Evolutionary conservation across 2,797 vertebrate genomes (phyloP).

Genomic region (Schizothorax lantsangensis): DNA sequence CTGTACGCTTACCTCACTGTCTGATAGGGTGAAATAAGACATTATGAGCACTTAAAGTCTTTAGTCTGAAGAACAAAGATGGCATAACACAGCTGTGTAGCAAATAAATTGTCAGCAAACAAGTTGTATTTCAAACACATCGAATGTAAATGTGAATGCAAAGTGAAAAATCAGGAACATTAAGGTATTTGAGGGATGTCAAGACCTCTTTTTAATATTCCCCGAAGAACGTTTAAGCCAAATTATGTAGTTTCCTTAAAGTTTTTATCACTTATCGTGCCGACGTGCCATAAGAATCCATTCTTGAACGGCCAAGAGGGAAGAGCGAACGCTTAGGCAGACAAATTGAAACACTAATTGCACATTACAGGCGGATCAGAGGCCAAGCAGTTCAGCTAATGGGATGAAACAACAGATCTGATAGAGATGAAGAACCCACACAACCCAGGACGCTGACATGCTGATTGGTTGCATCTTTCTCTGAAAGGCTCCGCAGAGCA

Average conservation of each 20-base stretch:
- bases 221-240: not conserved
- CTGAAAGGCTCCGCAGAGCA: not conserved
- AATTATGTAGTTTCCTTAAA: constrained; percentile 3
- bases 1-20: constrained; percentile 37
- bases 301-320: constrained; percentile 67
- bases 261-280: constrained; percentile 26
- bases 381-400: constrained; percentile 53
- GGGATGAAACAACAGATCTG: constrained; percentile 50
- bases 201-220: not conserved
- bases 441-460: not conserved
- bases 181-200: not conserved
- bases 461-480: constrained; percentile 28
- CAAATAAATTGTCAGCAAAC: constrained; percentile 1
- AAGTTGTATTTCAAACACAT: not conserved
- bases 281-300: constrained; percentile 44
- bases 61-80: constrained; percentile 20
- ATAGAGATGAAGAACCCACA: constrained; percentile 45
- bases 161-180: constrained; percentile 20
- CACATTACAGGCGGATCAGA: constrained; percentile 65
- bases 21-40: constrained; percentile 42
- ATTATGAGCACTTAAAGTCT: constrained; percentile 24
- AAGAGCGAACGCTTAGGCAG: constrained; percentile 65
- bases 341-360: constrained; percentile 72
- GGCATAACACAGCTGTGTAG: not conserved
- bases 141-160: not conserved